Percentiles rank a stretch among this genome's conserved stretches.
Conservation (phyloP, 2,888 invertebrate genomes). For the Priocnemis perturbator region DNA sequence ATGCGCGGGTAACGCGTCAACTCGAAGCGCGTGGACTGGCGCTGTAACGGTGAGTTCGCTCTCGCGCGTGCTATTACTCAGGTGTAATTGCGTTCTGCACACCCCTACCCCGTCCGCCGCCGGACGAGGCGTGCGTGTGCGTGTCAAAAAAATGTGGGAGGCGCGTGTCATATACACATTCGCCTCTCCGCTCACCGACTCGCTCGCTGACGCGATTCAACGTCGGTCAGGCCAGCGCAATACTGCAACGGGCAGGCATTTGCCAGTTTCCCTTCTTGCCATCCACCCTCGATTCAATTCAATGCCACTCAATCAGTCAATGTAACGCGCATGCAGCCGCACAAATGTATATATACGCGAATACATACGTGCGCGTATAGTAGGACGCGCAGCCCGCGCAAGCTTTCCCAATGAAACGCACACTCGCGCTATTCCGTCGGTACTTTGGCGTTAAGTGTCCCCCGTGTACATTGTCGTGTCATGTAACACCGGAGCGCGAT, state of each 20-base stretch:
- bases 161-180: not conserved
- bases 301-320: constrained; percentile 74
- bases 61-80: constrained; percentile 65
- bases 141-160: constrained; percentile 40
- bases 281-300: constrained; percentile 71
- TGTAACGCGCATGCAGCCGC: constrained; percentile 69
- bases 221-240: constrained; percentile 42
- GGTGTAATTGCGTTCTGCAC: constrained; percentile 67
- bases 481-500: constrained; percentile 45
- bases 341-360: constrained; percentile 29
- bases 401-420: constrained; percentile 53
- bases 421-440: constrained; percentile 44
- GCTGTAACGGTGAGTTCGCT: constrained; percentile 45
- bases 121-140: constrained; percentile 19
- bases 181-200: too few relatives aligned
- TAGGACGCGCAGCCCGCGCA: constrained; percentile 18
- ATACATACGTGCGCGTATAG: constrained; percentile 24
- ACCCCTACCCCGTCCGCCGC: too few relatives aligned
- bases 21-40: constrained; percentile 15
- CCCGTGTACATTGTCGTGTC: constrained; percentile 15
- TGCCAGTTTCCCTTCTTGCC: constrained; percentile 53
- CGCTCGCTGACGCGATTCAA: too few relatives aligned
- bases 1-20: constrained; percentile 36
- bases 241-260: constrained; percentile 63
- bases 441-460: constrained; percentile 56